Conservation (phyloP, 2,113 vertebrate species). For the Seriola dumerili region DNA sequence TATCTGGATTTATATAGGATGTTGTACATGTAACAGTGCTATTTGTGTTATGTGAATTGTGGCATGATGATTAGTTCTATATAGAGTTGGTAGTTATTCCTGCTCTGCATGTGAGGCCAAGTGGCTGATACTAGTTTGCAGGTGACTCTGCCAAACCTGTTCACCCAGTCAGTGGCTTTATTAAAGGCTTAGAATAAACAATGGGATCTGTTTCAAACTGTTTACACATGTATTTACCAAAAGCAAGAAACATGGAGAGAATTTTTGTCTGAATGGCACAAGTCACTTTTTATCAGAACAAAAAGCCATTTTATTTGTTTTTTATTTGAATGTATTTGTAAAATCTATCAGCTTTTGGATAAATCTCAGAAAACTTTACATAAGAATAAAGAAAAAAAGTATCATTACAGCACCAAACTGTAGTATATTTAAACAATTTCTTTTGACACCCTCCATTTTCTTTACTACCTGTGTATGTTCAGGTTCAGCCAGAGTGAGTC, state of each 20-base stretch:
- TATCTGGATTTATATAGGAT: background rate
- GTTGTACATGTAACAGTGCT: background rate
- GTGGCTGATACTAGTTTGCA: background rate
- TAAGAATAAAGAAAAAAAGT: background rate
- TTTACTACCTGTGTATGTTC: slow-evolving; percentile 17
- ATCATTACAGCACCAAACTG: background rate
- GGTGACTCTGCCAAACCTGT: slow-evolving; percentile 6
- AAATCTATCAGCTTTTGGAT: background rate
- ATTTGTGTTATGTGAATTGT: background rate
- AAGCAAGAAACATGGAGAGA: background rate
- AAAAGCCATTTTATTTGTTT: background rate
- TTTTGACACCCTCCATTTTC: background rate
- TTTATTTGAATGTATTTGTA: background rate
- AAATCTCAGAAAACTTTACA: background rate
- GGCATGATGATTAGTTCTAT: background rate
- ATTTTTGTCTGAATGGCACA: background rate
- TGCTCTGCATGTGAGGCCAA: slow-evolving; percentile 1
- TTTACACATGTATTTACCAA: background rate
- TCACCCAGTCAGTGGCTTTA: slow-evolving; percentile 13
- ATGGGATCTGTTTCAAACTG: background rate
- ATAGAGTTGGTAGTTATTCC: background rate
- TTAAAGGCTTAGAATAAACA: background rate
- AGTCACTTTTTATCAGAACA: background rate
- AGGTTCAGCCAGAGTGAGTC: slow-evolving; percentile 49
- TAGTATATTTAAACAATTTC: background rate